A percentile compares a stretch with the other conserved stretches of the same genome.
phyloP scores from a whole-genome alignment of 2,888 invertebrate genomes.

The Platycnemis pennipes region DNA sequence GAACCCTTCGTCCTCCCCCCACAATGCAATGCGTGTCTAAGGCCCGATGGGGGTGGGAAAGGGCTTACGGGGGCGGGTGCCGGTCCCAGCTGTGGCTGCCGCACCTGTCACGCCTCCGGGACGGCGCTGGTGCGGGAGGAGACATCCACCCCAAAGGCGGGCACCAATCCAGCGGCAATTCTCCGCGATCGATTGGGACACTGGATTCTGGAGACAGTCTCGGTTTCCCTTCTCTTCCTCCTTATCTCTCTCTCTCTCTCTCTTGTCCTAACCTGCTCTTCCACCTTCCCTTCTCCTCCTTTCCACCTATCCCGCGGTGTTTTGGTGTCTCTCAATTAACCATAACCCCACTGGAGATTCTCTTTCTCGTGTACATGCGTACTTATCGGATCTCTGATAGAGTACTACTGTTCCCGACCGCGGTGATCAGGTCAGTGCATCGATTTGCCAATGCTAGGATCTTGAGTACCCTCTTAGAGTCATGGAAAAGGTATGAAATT shows the following conservation, averaged over 20 bases:
- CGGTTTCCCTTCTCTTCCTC: neutral
- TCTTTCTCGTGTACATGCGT: no score
- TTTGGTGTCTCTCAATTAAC: no score
- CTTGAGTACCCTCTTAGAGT: no score
- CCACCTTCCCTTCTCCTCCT: neutral
- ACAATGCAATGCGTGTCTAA: neutral
- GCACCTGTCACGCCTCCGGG: constrained; percentile 8
- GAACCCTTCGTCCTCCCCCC: neutral
- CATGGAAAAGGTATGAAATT: no score
- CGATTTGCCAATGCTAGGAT: no score
- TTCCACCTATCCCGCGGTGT: no score
- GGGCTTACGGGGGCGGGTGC: neutral
- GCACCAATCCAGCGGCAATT: neutral
- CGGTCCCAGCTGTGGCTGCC: constrained; percentile 2
- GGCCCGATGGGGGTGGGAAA: neutral
- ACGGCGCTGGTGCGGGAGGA: neutral
- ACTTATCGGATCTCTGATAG: no score
- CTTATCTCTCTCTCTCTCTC: no score
- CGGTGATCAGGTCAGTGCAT: no score
- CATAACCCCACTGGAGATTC: no score
- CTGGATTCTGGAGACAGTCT: neutral
- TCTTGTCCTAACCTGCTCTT: neutral
- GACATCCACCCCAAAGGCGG: neutral
- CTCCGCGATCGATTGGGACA: constrained; percentile 15
- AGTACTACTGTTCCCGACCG: no score